Evolutionary conservation across 1,140 invertebrate genomes (phyloP).

Genomic region (Babylonia areolata): DNA sequence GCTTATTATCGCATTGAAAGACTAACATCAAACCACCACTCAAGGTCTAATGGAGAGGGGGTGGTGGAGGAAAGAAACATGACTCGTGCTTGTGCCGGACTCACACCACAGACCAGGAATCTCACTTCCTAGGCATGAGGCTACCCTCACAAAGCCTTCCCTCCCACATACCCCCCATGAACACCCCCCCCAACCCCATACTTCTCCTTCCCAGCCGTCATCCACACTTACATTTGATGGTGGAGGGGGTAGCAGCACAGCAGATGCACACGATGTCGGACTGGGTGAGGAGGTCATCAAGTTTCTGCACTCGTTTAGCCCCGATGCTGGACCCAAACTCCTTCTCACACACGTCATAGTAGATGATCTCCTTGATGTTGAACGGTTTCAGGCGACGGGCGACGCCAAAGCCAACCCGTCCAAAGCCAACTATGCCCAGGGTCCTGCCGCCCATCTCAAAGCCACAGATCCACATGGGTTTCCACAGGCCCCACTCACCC

Average conservation of each 20-base stretch:
- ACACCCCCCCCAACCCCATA: not conserved
- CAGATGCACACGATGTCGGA: slow-evolving; percentile 72
- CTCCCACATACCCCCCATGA: no score
- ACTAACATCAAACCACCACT: no score
- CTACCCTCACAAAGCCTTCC: no score
- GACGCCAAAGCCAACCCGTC: slow-evolving; percentile 83
- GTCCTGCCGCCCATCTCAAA: slow-evolving; percentile 85
- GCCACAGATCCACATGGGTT: slow-evolving; percentile 92
- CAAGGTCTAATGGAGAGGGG: no score
- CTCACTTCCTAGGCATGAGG: no score
- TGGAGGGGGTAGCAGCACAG: slow-evolving; percentile 63
- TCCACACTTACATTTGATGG: slow-evolving; percentile 28
- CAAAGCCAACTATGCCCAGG: slow-evolving; percentile 90
- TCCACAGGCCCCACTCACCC: slow-evolving; percentile 81
- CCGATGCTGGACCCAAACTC: slow-evolving; percentile 80
- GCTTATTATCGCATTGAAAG: no score
- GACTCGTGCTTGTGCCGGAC: no score
- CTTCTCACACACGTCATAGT: slow-evolving; percentile 81
- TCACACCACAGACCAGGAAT: no score
- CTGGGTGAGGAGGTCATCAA: slow-evolving; percentile 52
- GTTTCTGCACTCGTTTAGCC: slow-evolving; percentile 80
- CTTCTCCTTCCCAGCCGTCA: no score
- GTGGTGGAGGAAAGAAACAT: no score
- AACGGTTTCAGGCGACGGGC: slow-evolving; percentile 84
- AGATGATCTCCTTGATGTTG: slow-evolving; percentile 82